These are phyloP conservation scores for Troides oblongomaculatus DNA, from an alignment of 2,888 invertebrate species.

Conservation along the genomic window DNA sequence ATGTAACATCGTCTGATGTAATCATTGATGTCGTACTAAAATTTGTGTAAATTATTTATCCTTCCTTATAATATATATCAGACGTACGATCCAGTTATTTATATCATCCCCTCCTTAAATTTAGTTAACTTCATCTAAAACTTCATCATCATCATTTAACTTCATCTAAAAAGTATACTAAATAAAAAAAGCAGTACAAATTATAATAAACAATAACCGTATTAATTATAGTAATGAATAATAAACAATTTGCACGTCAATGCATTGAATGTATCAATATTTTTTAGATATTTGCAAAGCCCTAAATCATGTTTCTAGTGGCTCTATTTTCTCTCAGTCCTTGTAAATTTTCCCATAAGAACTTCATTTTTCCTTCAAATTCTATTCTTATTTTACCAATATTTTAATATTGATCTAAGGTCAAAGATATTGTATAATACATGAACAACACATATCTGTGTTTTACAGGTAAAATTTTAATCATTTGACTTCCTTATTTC, in stretches of 20 bases:
- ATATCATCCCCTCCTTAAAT: neutral
- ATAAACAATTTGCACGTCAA: neutral
- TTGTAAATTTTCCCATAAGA: conserved; percentile 3
- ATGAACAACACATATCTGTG: too few species aligned
- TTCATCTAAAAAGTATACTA: neutral
- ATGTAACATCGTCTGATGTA: conserved; percentile 51
- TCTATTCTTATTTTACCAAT: neutral
- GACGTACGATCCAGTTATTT: neutral
- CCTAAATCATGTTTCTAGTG: neutral
- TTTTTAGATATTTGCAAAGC: conserved; percentile 6
- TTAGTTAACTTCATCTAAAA: neutral
- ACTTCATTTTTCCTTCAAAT: neutral
- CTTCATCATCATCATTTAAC: too few species aligned
- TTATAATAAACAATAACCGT: too few species aligned
- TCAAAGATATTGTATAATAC: neutral
- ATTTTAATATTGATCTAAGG: neutral
- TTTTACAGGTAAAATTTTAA: too few species aligned
- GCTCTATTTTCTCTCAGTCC: conserved; percentile 7
- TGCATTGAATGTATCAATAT: neutral
- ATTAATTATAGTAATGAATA: neutral
- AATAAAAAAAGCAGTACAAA: neutral
- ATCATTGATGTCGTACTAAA: neutral
- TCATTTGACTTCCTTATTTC: too few species aligned
- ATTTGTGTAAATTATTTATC: neutral
- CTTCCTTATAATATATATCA: neutral